Conservation (phyloP, 2,888 invertebrate genomes). For the Leptinotarsa tumamoca region DNA sequence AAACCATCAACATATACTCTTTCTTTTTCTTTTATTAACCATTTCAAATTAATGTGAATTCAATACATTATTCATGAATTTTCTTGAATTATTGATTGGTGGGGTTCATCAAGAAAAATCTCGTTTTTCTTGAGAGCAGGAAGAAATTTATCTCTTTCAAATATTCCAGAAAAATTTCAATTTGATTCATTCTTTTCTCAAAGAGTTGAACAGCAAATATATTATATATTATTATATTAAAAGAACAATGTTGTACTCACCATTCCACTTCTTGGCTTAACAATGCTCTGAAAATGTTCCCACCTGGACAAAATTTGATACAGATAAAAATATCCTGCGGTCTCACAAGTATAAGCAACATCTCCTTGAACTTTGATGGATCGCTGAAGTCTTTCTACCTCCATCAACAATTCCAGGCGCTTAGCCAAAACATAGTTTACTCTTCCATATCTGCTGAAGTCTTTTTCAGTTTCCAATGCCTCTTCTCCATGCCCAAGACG, state of each 20-base stretch:
- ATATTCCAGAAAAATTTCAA: too few species aligned
- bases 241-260: constrained; percentile 48
- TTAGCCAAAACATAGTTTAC: constrained; percentile 98
- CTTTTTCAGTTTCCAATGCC: constrained; percentile 97
- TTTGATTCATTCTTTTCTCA: too few species aligned
- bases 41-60: too few species aligned
- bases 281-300: constrained; percentile 84
- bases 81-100: too few species aligned
- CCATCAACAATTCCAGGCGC: constrained; percentile 86
- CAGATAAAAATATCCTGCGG: constrained; percentile 97
- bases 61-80: too few species aligned
- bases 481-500: constrained; percentile 99
- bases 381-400: constrained; percentile 89
- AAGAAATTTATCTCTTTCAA: too few species aligned
- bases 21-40: too few species aligned
- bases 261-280: constrained; percentile 69
- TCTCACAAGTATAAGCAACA: constrained; percentile 97
- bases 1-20: too few species aligned
- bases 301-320: constrained; percentile 93
- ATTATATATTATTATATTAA: too few species aligned
- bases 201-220: too few species aligned
- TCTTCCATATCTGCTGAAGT: constrained; percentile 97
- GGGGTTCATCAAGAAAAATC: too few species aligned
- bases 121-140: too few species aligned
- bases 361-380: constrained; percentile 88